Base-by-base conservation (phyloP, 2,888 invertebrate species). In the Digitonthophagus gazella region DNA sequence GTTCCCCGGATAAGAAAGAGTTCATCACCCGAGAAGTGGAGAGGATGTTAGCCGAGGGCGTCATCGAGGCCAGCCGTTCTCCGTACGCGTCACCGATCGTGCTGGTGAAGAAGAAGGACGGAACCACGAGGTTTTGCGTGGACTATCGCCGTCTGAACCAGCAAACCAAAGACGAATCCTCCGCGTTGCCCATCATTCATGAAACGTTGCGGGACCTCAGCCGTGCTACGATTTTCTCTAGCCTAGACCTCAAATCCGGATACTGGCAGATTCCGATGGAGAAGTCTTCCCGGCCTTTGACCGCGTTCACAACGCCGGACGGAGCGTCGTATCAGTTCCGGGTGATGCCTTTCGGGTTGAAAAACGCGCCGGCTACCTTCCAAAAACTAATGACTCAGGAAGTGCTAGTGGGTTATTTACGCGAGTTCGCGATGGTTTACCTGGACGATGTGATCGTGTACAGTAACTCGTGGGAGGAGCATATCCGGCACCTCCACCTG, bases 181-280 rank as follows among this genome's bases (percentile, higher is more conserved):
- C n/a, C n/a, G n/a, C n/a, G n/a, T n/a, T n/a, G n/a, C n/a, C n/a
- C n/a, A n/a, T n/a, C n/a, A n/a, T n/a, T n/a, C n/a, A n/a, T n/a
- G n/a, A n/a, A n/a, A n/a, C n/a, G n/a, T n/a, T n/a, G n/a, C n/a
- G n/a, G 73, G 75, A 74, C 4, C 65, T 79, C 1, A 76, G 78
- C 2, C 19, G 58, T 4, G 78, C 78, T 0, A 67, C 54, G 8
- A 67, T 77, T 3, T 79, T 79, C 63, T 71, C 77, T 0, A 75
- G 76, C 6, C 65, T 80, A 1, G 78, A 80, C 15, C 66, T 78
- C 4, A 74, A 74, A 20, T 74, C 73, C 64, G 77, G 78, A 2
- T 80, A 78, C n/a, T 80, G 79, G 78, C 78, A 79, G 28, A 68
- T 79, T 0, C 76, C 75, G 1, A 70, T 79, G 71, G 72, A 71